Evolutionary conservation across 2,113 vertebrate species (phyloP), one percentile per base, ranked within the genome.

Genomic region (Fregetta grallaria): DNA sequence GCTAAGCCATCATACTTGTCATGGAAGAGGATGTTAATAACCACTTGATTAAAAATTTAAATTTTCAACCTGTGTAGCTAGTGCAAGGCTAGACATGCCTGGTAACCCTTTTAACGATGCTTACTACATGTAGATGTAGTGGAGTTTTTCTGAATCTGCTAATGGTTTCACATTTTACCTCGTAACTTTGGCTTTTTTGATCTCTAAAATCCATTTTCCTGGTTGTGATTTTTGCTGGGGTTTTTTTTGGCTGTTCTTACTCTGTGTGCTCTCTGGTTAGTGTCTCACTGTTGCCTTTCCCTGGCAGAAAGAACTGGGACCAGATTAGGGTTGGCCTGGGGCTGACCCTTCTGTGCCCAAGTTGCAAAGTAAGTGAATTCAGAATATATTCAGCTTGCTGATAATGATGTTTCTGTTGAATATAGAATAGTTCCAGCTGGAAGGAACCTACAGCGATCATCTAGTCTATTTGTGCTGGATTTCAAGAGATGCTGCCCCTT

Each of bases 41-140:
- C 62, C 53, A 55, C 71, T 82, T 72, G 32, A 94, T 95, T 91
- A 78, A 88, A 88, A 56, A 52, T 6, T 12, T 45, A 10, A 61
- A 78, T 14, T 89, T 83, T 45, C 74, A 86, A 55, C 58, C 66
- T 84, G 6, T 81, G n/a, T 94, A 95, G 83, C 63, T 95, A 81
- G 49, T 88, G 50, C 71, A 88, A 88, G 66, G 23, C 59, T 81
- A 63, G 67, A 90, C 15, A 36, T 77, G 63, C 67, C 71, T 93
- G 22, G 50, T 96, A 96, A 92, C 90, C 38, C 59, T 65, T 92
- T 87, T 95, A 94, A 94, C 91, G 47, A 52, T 86, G 73, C 77
- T 92, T 95, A 83, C 56, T 91, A 59, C 38, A 23, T 84, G 70
- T 96, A 95, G 83, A 58, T 67, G 50, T 90, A 95, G 82, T 85